phyloP scores from a whole-genome alignment of 2,888 invertebrate species.

The Notodonta dromedarius region DNA sequence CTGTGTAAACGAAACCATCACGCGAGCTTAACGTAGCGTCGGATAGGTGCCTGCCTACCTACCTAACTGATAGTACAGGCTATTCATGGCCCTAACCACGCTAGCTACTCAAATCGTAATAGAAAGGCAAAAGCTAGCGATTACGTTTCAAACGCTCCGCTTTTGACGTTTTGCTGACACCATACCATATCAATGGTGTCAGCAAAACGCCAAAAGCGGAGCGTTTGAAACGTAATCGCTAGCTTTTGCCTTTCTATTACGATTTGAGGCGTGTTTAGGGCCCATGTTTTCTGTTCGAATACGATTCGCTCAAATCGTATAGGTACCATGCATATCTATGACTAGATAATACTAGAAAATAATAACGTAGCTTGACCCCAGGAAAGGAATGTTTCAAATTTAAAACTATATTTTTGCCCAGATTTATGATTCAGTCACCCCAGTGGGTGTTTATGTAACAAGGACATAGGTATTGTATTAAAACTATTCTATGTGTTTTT shows the following conservation, averaged over 20 bases:
- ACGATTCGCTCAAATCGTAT: background rate
- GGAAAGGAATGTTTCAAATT: background rate
- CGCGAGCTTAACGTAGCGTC: background rate
- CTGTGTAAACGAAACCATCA: background rate
- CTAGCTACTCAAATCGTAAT: no score
- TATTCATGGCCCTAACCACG: no score
- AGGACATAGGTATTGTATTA: no score
- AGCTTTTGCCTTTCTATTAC: no score
- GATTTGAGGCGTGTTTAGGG: no score
- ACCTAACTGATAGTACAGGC: slow-evolving; percentile 6
- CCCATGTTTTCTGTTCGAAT: slow-evolving; percentile 14
- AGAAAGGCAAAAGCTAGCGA: no score
- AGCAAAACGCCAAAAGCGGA: no score
- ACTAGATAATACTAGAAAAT: background rate
- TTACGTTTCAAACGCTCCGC: no score
- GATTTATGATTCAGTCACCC: background rate
- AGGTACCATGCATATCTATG: background rate
- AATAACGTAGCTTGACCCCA: background rate
- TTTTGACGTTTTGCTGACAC: no score
- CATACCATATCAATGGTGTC: no score
- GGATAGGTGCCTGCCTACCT: no score
- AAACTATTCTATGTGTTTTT: background rate
- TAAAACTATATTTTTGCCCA: background rate
- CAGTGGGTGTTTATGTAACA: background rate
- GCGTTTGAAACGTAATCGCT: no score